Conservation (phyloP, 1,140 invertebrate species). For the Calliphora vicina region DNA sequence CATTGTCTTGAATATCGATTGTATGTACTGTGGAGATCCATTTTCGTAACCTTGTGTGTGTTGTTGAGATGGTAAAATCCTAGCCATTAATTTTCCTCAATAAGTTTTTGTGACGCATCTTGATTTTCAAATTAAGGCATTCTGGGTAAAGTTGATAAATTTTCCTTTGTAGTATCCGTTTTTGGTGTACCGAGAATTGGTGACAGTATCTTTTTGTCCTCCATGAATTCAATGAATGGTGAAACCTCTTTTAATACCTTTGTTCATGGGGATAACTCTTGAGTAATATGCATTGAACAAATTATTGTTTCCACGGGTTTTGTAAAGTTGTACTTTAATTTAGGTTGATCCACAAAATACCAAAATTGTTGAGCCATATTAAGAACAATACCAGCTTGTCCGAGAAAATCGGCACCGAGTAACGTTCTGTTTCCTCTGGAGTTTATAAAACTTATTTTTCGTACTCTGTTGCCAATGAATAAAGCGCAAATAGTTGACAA, state of each 20-base stretch:
- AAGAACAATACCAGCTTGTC: background rate
- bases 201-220: too few relatives aligned
- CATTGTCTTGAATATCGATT: too few relatives aligned
- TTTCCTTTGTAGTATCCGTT: background rate
- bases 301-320: background rate
- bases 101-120: too few relatives aligned
- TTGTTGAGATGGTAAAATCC: background rate
- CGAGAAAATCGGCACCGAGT: too few relatives aligned
- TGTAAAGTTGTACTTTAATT: background rate
- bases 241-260: background rate
- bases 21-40: too few relatives aligned
- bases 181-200: too few relatives aligned
- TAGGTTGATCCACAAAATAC: constrained; percentile 1
- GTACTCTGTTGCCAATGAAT: background rate
- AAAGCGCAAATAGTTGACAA: background rate
- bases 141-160: constrained; percentile 41
- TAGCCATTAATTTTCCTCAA: constrained; percentile 38
- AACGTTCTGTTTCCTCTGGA: background rate
- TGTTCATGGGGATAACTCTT: background rate
- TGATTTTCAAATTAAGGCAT: constrained; percentile 37
- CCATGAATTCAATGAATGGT: background rate
- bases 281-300: background rate
- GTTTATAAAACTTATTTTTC: background rate
- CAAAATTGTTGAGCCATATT: background rate
- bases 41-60: too few relatives aligned